These are phyloP conservation scores for Melikaiella ostensackeni DNA, from an alignment of 2,888 invertebrate species.

Conservation along the genomic window DNA sequence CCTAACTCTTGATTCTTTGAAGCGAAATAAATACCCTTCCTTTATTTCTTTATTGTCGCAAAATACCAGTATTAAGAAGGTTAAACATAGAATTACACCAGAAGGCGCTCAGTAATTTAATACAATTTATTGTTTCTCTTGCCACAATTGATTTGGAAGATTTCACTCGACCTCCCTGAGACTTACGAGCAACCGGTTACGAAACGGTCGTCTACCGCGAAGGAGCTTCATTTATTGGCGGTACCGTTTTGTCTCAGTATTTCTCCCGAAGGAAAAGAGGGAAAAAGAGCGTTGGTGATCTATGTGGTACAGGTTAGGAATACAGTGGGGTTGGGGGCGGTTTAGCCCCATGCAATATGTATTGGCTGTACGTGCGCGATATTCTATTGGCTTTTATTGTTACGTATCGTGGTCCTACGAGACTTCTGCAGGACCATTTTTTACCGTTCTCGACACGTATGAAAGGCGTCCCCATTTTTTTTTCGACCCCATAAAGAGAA, in stretches of 20 bases:
- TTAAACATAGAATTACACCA: not conserved
- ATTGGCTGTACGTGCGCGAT: constrained; percentile 36
- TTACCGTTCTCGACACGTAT: constrained; percentile 23
- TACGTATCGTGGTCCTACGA: constrained; percentile 24
- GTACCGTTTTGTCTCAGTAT: constrained; percentile 35
- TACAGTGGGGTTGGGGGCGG: constrained; percentile 21
- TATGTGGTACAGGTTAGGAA: constrained; percentile 34
- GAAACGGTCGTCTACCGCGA: constrained; percentile 1
- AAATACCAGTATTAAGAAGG: not conserved
- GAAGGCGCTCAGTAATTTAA: constrained; percentile 17
- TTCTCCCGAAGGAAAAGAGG: not conserved
- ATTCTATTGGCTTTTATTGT: constrained; percentile 39
- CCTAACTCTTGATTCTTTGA: not conserved
- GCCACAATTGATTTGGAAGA: constrained; percentile 21
- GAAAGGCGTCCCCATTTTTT: constrained; percentile 29
- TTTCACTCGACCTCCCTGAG: not conserved
- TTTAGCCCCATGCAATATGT: constrained; percentile 38
- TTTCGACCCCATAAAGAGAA: not conserved
- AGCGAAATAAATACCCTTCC: not conserved
- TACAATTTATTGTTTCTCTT: constrained; percentile 12
- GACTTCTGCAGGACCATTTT: constrained; percentile 17
- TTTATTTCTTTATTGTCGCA: not conserved
- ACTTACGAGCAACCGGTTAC: constrained; percentile 1
- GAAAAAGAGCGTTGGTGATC: constrained; percentile 20
- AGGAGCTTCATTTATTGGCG: constrained; percentile 19